These are phyloP conservation scores for Oligia latruncula DNA, from an alignment of 2,888 invertebrate species.

Conservation along the genomic window DNA sequence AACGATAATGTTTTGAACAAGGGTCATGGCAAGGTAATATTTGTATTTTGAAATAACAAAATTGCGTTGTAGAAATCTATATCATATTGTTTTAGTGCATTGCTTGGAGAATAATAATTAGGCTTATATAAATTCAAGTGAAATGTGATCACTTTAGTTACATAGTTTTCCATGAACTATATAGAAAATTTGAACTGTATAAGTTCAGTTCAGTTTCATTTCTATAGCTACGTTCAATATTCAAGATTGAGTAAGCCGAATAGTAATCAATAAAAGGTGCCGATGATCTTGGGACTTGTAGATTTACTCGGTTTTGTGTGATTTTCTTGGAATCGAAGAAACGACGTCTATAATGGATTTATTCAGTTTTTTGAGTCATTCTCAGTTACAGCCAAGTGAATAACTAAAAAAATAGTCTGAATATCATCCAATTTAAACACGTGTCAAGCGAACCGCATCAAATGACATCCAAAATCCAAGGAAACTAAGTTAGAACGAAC, in stretches of 20 bases:
- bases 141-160: background rate
- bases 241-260: background rate
- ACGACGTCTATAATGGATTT: background rate
- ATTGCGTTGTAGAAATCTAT: background rate
- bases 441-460: constrained; percentile 51
- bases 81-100: background rate
- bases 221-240: background rate
- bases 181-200: too few relatives aligned
- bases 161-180: background rate
- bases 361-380: too few relatives aligned
- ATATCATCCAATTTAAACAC: constrained; percentile 51
- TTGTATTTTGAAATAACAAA: background rate
- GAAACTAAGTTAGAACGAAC: constrained; percentile 65
- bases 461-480: constrained; percentile 59
- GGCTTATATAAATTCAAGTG: background rate
- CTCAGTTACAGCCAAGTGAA: too few relatives aligned
- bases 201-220: too few relatives aligned
- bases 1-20: constrained; percentile 23
- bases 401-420: background rate
- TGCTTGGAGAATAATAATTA: background rate
- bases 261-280: background rate
- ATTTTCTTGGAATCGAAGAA: background rate
- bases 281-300: background rate
- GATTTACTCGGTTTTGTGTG: background rate
- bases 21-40: constrained; percentile 11